phyloP scores from a whole-genome alignment of 2,888 invertebrate species.

The Mylabris sibirica region DNA sequence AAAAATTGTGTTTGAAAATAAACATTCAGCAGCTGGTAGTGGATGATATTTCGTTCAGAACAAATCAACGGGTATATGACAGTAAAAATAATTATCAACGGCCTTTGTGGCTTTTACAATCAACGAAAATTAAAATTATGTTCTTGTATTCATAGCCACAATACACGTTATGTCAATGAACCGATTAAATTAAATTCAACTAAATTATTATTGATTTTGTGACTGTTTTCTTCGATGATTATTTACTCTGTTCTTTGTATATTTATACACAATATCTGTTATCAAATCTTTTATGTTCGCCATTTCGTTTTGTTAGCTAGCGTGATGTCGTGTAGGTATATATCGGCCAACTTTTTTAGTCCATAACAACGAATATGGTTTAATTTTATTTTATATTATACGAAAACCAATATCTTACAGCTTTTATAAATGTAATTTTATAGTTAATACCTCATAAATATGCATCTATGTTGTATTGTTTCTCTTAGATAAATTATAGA shows the following conservation, averaged over 20 bases:
- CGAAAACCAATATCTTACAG: background rate
- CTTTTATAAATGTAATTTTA: background rate
- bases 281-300: constrained; percentile 7
- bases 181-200: no score
- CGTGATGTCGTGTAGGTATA: constrained; percentile 12
- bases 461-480: background rate
- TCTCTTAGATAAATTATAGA: background rate
- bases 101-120: no score
- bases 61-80: background rate
- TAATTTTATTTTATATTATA: background rate
- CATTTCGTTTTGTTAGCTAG: constrained; percentile 2
- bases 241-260: background rate
- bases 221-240: background rate
- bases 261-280: background rate
- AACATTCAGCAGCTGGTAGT: background rate
- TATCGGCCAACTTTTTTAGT: background rate
- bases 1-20: constrained; percentile 16
- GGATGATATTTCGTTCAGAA: background rate
- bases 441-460: constrained; percentile 5
- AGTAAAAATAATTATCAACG: no score
- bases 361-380: background rate
- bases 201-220: background rate
- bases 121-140: no score
- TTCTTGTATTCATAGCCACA: no score
- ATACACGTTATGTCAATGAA: no score